A percentile compares a stretch with the other conserved stretches of the same genome.
Evolutionary conservation across 92 coral and sea anemone genomes (phyloP).

Genomic region (Siderastrea siderea): DNA sequence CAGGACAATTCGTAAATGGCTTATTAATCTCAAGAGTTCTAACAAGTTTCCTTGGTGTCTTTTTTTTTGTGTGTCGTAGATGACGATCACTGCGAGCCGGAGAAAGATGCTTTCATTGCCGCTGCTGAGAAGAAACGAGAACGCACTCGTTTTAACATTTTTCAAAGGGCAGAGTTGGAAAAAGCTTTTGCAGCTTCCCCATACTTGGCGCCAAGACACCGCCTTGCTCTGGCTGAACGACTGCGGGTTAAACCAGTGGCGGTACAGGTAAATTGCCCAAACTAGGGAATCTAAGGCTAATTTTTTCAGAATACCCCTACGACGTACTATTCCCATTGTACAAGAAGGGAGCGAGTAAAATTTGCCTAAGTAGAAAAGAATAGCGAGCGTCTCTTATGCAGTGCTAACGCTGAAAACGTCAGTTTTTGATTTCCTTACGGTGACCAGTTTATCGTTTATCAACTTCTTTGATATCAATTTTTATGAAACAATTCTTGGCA

Average conservation of each 20-base stretch:
- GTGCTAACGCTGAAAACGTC: too few relatives aligned
- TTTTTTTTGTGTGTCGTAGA: neutral
- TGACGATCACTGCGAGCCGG: neutral
- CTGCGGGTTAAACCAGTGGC: conserved; percentile 21
- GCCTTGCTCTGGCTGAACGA: neutral
- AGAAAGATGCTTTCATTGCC: neutral
- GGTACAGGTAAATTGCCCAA: neutral
- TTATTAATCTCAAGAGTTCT: too few relatives aligned
- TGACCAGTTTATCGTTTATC: too few relatives aligned
- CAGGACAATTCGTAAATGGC: too few relatives aligned
- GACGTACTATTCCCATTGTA: too few relatives aligned
- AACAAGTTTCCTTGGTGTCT: neutral
- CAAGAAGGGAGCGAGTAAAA: too few relatives aligned
- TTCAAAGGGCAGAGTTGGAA: conserved; percentile 35
- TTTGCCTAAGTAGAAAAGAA: too few relatives aligned
- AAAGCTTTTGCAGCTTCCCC: conserved; percentile 23
- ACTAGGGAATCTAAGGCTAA: too few relatives aligned
- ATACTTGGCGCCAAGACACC: neutral
- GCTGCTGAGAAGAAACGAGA: neutral
- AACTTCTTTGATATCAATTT: too few relatives aligned
- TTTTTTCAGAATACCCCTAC: too few relatives aligned
- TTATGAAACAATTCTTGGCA: neutral
- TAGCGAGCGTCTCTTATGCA: too few relatives aligned
- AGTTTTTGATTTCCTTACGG: too few relatives aligned
- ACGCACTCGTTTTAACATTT: conserved; percentile 38